phyloP scores from a whole-genome alignment of 2,888 invertebrate genomes.

The Schizaphis graminum region DNA sequence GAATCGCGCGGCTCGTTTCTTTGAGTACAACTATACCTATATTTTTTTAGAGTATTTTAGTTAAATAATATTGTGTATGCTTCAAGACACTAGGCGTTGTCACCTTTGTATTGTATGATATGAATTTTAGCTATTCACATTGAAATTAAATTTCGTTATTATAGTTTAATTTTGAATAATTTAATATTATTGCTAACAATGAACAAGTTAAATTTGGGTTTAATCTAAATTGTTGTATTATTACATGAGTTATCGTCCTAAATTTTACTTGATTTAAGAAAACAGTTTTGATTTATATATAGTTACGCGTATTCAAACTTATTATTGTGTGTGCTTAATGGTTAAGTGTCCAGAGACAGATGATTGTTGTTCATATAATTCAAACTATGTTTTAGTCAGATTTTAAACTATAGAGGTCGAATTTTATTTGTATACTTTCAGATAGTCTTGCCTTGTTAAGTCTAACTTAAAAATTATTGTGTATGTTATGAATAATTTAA shows the following conservation, averaged over 20 bases:
- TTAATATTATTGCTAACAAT: neutral
- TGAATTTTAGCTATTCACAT: neutral
- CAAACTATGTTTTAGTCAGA: neutral
- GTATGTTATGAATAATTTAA: neutral
- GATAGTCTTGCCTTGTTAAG: no score
- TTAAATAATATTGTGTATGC: slow-evolving; percentile 22
- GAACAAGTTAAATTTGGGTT: neutral
- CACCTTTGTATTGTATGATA: neutral
- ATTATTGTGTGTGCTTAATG: neutral
- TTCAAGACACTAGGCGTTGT: neutral
- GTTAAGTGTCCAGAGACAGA: neutral
- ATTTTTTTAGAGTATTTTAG: slow-evolving; percentile 24
- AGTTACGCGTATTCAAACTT: neutral
- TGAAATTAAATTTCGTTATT: neutral
- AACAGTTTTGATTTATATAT: neutral
- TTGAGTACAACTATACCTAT: neutral
- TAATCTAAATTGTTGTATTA: neutral
- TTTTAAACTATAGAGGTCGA: neutral
- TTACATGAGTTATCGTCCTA: neutral
- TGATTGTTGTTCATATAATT: neutral
- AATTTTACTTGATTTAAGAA: neutral
- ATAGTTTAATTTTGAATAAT: neutral
- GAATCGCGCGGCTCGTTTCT: neutral
- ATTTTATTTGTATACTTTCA: neutral
- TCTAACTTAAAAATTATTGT: neutral